These are phyloP conservation scores for Avahi laniger DNA, from an alignment of 2,797 vertebrate genomes.

Conservation along the genomic window DNA sequence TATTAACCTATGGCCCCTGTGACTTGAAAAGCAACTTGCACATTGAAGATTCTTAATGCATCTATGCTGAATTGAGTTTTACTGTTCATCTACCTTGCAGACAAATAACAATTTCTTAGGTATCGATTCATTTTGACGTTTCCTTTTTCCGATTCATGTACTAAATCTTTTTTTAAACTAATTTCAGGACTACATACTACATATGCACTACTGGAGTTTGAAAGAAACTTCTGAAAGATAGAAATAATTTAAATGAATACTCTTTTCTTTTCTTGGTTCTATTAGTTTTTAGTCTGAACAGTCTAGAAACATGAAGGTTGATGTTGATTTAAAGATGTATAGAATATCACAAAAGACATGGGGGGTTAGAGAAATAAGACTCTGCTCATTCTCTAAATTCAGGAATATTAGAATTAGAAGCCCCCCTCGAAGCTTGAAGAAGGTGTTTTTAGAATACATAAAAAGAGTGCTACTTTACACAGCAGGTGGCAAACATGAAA, in stretches of 20 bases:
- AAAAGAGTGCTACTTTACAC: slow-evolving; percentile 48
- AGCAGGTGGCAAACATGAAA: slow-evolving; percentile 26
- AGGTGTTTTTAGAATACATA: slow-evolving; percentile 39
- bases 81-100: neutral
- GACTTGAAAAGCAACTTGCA: neutral
- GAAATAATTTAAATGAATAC: slow-evolving; percentile 28
- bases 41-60: neutral
- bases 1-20: neutral
- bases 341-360: slow-evolving; percentile 14
- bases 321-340: slow-evolving; percentile 17
- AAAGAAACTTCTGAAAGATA: slow-evolving; percentile 41
- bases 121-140: slow-evolving; percentile 4
- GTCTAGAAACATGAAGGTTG: neutral
- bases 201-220: neutral
- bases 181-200: neutral
- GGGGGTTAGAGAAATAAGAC: neutral
- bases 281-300: neutral
- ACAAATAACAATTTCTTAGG: neutral
- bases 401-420: slow-evolving; percentile 20
- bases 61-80: neutral
- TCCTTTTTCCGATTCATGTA: neutral
- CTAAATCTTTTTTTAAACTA: neutral
- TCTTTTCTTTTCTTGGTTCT: neutral
- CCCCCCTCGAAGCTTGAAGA: neutral
- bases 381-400: neutral